Base-by-base conservation (phyloP, 2,797 vertebrate species). In the Potorous gilbertii region DNA sequence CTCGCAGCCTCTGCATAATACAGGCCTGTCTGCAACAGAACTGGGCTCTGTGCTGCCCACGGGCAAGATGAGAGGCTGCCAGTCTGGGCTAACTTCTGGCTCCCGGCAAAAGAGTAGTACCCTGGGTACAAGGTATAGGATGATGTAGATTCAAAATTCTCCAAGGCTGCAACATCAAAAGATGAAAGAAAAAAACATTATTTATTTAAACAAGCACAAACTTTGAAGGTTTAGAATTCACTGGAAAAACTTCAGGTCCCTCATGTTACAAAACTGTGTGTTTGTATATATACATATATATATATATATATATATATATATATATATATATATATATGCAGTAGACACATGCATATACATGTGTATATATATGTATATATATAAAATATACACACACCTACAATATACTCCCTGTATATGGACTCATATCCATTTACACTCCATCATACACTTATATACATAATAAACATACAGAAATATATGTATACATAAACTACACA, bases 11-110 rank as follows among this genome's bases (percentile, higher is more conserved):
- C 98, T 98, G 98, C 97, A 98, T 98, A 98, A 98, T 97, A 98
- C 98, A 98, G 97, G 96, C 97, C 98, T 96, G 98, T 91, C 98
- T 98, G 98, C 98, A 97, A 98, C 95, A 98, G 97, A 94, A 96
- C 97, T 97, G 95, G 95, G 92, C 96, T 96, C 97, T 97, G 93
- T 98, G 97, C 98, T 97, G 57, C 97, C 98, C 96, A 96, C 59
- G 94, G 97, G 97, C 97, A 98, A 97, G 97, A 97, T 97, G 97
- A 98, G 98, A 98, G 97, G 97, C 98, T 97, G 0, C 94, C 98
- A 92, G 96, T 98, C 95, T 95, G 96, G 97, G 8, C 90, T 55
- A 54, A 90, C 90, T 90, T 54, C 13, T 96, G 92, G 93, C 40
- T 96, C 96, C 97, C 95, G 97, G 96, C 98, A 97, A 98, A 97